Percentiles rank a stretch among this genome's conserved stretches.
Conservation (phyloP, 2,797 vertebrate genomes). For the Peromyscus melanophrys region DNA sequence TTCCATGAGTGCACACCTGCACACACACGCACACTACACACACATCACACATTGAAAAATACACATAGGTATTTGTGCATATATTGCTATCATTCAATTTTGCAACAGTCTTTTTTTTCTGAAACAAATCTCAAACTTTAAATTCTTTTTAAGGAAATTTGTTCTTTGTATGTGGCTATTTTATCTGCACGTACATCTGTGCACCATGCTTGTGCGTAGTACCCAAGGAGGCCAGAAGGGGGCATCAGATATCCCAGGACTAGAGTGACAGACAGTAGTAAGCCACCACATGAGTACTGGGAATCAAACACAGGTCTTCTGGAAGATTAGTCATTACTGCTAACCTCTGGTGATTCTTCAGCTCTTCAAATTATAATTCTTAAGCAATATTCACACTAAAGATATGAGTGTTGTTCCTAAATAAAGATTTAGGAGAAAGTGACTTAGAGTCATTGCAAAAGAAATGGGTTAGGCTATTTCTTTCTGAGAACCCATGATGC, state of each 20-base stretch:
- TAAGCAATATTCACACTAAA: conserved; percentile 39
- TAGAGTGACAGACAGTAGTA: background rate
- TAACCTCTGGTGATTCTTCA: background rate
- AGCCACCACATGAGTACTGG: background rate
- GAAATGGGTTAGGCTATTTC: conserved; percentile 21
- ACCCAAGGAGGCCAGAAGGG: background rate
- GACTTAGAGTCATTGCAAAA: background rate
- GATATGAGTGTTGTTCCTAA: background rate
- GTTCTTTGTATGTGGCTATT: background rate
- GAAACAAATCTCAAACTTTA: background rate
- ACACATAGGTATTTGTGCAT: background rate
- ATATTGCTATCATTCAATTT: conserved; percentile 21
- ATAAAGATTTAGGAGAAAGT: conserved; percentile 39
- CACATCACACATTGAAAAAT: background rate
- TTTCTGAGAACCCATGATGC: background rate
- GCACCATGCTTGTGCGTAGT: background rate
- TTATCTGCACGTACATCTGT: background rate
- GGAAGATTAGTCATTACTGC: background rate
- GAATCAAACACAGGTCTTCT: background rate
- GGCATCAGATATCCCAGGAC: background rate
- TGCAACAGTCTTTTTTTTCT: background rate
- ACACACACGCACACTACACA: background rate
- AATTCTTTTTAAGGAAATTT: background rate
- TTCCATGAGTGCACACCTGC: background rate
- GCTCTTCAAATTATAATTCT: background rate